A percentile compares a stretch with the other conserved stretches of the same genome.
phyloP scores from a whole-genome alignment of 2,888 invertebrate species.

The Noctua fimbriata region DNA sequence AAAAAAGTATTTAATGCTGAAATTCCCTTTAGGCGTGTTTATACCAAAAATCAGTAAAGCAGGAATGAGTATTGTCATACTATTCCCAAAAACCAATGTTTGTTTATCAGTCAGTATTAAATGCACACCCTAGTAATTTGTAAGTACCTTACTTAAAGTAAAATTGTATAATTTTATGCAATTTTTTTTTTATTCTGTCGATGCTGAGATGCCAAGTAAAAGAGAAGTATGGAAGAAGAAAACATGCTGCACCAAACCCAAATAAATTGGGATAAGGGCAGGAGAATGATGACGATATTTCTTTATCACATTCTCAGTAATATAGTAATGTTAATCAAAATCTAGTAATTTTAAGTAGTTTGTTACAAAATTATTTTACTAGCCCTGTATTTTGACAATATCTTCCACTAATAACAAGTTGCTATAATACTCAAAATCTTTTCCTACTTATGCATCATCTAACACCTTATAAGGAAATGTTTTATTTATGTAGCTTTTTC shows the following conservation, averaged over 20 bases:
- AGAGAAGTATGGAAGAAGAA: not conserved
- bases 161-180: not conserved
- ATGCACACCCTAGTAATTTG: not conserved
- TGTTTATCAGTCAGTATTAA: not conserved
- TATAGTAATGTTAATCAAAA: not conserved
- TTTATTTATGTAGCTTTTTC: conserved; percentile 2
- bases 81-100: not conserved
- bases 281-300: too few relatives aligned
- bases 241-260: not conserved
- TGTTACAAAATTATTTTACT: not conserved
- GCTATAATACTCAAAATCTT: not conserved
- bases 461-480: not conserved
- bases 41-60: not conserved
- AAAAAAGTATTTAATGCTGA: not conserved
- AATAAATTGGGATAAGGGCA: too few relatives aligned
- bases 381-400: not conserved
- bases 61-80: not conserved
- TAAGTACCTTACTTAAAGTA: not conserved
- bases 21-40: not conserved
- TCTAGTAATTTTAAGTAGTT: not conserved
- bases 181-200: not conserved
- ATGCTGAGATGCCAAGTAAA: not conserved
- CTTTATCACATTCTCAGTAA: not conserved
- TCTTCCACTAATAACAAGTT: not conserved
- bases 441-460: not conserved